Evolutionary conservation across 1,140 invertebrate species (phyloP), one percentile per base, ranked within the genome.

Genomic region (Scaptomyza pallida): DNA sequence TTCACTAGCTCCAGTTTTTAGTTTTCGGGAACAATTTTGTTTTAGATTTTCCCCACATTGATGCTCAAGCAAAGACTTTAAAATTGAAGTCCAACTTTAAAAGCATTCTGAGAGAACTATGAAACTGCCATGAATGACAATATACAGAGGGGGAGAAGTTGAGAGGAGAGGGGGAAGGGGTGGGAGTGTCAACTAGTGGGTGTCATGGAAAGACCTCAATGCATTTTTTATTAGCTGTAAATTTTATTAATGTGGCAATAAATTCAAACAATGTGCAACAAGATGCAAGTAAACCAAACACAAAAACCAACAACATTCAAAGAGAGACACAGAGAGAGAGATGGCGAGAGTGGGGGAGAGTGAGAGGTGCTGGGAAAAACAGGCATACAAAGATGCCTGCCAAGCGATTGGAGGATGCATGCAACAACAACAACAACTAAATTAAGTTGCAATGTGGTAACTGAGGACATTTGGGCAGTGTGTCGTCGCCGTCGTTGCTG

Each of bases 201-300:
- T 76, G 77, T 71, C 54, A 26, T 72, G 63, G 63, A 75, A 47
- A 79, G 74, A 75, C 62, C 52, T 62, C 70, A 52, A 52, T 88
- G 74, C 82, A 88, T 82, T 82, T 88, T 86, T 86, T 86, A 86
- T 86, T 82, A 88, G 81, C 81, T 88, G 81, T 86, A 86, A 82
- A 86, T 86, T 86, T 81, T 78, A 82, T 86, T 86, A 86, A 86
- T 86, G 82, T 88, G 82, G 82, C 78, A 76, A 86, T 88, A 86
- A 86, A 86, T 86, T 75, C 65, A 86, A 76, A 47, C 65, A 65
- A 78, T 86, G 68, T 61, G 68, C 72, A 79, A 83, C 67, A 78
- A 78, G 79, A 72, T 60, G 79, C 72, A 73, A 75, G 68, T 64
- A 64, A 79, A 60, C 54, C 50, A 75, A 78, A 67, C 78, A 67